Evolutionary conservation across 2,797 vertebrate species (phyloP).

Genomic region (Erethizon dorsatum): DNA sequence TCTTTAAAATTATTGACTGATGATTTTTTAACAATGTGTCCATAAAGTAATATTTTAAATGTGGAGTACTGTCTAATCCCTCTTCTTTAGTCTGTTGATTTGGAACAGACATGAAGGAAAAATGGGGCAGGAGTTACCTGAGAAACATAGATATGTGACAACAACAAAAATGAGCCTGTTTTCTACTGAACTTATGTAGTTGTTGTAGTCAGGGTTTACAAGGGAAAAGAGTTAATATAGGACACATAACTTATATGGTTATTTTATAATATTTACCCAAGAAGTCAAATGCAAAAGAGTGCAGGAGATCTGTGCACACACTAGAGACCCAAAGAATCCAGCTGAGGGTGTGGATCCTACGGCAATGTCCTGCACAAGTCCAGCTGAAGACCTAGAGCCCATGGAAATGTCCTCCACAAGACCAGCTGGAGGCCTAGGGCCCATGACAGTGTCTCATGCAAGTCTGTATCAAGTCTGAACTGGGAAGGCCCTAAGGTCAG

Average conservation of each 20-base stretch:
- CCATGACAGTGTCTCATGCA: neutral
- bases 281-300: neutral
- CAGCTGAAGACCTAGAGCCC: no score
- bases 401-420: no score
- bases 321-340: neutral
- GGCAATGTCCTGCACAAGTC: neutral
- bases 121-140: neutral
- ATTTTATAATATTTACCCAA: neutral
- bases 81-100: neutral
- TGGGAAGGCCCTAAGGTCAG: neutral
- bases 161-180: neutral
- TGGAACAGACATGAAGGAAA: neutral
- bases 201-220: neutral
- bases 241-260: neutral
- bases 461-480: neutral
- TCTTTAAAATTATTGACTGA: neutral
- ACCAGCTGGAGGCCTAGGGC: no score
- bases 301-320: neutral
- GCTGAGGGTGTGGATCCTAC: neutral
- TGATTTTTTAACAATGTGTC: neutral
- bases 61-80: neutral
- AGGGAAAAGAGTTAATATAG: neutral
- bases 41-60: neutral
- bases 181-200: neutral
- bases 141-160: neutral